Base-by-base conservation (phyloP, 2,888 invertebrate genomes). In the Dexiosoma caninum region DNA sequence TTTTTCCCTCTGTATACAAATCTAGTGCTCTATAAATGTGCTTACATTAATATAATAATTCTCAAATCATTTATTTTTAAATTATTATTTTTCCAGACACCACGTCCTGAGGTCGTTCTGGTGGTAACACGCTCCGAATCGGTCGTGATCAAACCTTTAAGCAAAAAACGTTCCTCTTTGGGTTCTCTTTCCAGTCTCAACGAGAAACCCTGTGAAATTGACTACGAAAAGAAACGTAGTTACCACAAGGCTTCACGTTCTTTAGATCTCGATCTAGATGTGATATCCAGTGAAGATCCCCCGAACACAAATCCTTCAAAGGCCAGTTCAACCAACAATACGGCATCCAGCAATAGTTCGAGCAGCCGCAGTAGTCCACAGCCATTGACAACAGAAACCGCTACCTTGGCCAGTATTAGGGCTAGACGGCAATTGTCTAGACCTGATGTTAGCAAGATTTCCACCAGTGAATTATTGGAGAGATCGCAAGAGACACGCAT, bases 101-200 rank as follows among this genome's bases (percentile, higher is more conserved):
- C 96, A 78, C 93, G 95, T 76, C 93, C 94, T 49, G 95, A 95
- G 90, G 94, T 96, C 82, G 93, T 94, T 16, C 92, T 97, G 84
- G 95, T 95, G 85, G 93, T 96, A 84, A 93, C 94, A 85, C 90
- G 95, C 87, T 90, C 90, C 66, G 90, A 90, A 77, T 90, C 90
- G 72, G 84, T 90, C 62, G 83, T 90, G 49, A 85, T 88, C 5
- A 90, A 90, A 81, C 83, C 88, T 6, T 83, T 90, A 35, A 87
- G 87, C 79, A 90, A 90, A 82, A 90, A 90, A 78, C 88, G 90
- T 59, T 89, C 90, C 70, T 90, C 90, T 6, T 83, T 90, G 57
- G 90, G 90, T 40, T 90, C 90, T 1, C 85, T 90, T 30, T 88
- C 89, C 57, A 90, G 90, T 16, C 85, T 90, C n/a, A 89, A 86